Base-by-base conservation (phyloP, 1,140 invertebrate genomes). In the Archivesica marissinica region DNA sequence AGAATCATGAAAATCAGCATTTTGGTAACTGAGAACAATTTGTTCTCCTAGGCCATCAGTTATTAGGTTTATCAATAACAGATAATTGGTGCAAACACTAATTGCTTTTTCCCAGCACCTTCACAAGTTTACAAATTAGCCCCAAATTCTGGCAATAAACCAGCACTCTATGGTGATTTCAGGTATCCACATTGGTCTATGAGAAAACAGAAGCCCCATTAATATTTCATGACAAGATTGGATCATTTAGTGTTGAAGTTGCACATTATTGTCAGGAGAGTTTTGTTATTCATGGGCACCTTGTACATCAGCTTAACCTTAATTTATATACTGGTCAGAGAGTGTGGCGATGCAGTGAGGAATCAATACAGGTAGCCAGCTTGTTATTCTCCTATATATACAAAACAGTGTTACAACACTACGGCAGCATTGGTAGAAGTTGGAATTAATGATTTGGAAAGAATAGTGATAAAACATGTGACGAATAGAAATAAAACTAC, bases 351-450 rank as follows among this genome's bases (percentile, higher is more conserved):
- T 3, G 28, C 7, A 35, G 15, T 35, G 23, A 52, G 3, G 3
- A 35, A 64, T 64, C 59, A 64, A 64, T 64, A 64, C 59, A 64
- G 59, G 59, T 64, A 35, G 59, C n/a, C n/a, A n/a, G n/a, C n/a
- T n/a, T n/a, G n/a, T n/a, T n/a, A n/a, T n/a, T n/a, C n/a, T n/a
- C n/a, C n/a, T n/a, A n/a, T n/a, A n/a, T n/a, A n/a, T n/a, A n/a
- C n/a, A n/a, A n/a, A n/a, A n/a, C n/a, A n/a, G n/a, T n/a, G n/a
- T n/a, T n/a, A n/a, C n/a, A n/a, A n/a, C n/a, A n/a, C n/a, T n/a
- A n/a, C n/a, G n/a, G n/a, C n/a, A n/a, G n/a, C n/a, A n/a, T n/a
- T n/a, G n/a, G n/a, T n/a, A n/a, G n/a, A n/a, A n/a, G n/a, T n/a
- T n/a, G n/a, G n/a, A n/a, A n/a, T n/a, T n/a, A n/a, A n/a, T n/a